Percentiles rank a stretch among this genome's conserved stretches.
Evolutionary conservation across 2,113 vertebrate species (phyloP).

Genomic region (Odontesthes bonariensis): DNA sequence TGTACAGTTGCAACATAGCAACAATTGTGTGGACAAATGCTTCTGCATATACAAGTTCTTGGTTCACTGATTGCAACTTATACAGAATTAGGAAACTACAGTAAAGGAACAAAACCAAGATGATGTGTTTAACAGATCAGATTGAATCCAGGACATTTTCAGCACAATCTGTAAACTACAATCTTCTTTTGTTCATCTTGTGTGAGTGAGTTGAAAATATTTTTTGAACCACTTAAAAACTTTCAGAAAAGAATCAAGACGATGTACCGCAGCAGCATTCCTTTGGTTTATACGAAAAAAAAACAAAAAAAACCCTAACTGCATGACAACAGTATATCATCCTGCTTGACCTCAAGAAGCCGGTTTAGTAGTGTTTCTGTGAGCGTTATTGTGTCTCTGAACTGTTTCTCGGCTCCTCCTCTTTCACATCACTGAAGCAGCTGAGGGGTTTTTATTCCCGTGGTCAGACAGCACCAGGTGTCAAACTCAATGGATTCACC

Average conservation of each 20-base stretch:
- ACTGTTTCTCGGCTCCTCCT: conserved; percentile 33
- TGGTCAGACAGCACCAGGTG: conserved; percentile 57
- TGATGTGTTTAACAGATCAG: conserved; percentile 3
- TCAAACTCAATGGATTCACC: conserved; percentile 38
- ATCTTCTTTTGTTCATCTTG: conserved; percentile 12
- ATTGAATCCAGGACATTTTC: conserved; percentile 17
- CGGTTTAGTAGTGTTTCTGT: conserved; percentile 29
- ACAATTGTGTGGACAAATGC: conserved; percentile 29
- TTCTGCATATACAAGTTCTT: conserved; percentile 31
- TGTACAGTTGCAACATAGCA: conserved; percentile 45
- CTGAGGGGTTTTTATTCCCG: conserved; percentile 66
- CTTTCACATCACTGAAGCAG: conserved; percentile 62
- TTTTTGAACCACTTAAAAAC: neutral
- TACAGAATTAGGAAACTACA: conserved; percentile 37
- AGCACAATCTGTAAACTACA: neutral
- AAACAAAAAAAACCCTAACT: conserved; percentile 18
- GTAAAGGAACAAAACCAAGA: conserved; percentile 15
- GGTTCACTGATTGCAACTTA: conserved; percentile 47
- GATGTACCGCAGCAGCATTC: conserved; percentile 45
- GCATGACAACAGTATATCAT: conserved; percentile 49
- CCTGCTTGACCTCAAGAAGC: conserved; percentile 57
- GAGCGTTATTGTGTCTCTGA: conserved; percentile 29
- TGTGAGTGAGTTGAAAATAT: neutral
- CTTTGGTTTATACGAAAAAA: conserved; percentile 28
- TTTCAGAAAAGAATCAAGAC: conserved; percentile 20